Evolutionary conservation across 2,797 vertebrate species (phyloP).

Genomic region (Sebastes dallii): DNA sequence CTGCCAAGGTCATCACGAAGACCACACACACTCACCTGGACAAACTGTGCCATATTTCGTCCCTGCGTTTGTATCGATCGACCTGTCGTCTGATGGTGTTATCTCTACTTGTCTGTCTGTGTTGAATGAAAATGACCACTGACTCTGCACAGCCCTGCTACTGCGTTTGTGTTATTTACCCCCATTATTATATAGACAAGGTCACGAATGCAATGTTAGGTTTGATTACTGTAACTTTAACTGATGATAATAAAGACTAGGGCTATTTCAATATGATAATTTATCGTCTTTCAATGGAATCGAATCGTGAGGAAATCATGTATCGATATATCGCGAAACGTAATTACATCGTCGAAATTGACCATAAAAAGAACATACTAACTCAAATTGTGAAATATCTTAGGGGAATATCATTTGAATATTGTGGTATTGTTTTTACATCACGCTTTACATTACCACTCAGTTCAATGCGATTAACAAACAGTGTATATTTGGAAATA

Average conservation of each 20-base stretch:
- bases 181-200: not conserved
- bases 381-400: too few species aligned
- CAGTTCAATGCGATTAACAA: too few species aligned
- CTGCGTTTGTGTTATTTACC: not conserved
- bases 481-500: too few species aligned
- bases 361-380: too few species aligned
- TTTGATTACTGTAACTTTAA: not conserved
- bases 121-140: not conserved
- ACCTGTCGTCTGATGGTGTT: not conserved
- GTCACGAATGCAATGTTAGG: not conserved
- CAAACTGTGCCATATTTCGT: not conserved
- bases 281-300: too few species aligned
- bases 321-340: too few species aligned
- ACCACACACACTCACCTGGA: slow-evolving; percentile 19
- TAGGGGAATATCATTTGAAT: too few species aligned
- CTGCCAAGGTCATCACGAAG: slow-evolving; percentile 50
- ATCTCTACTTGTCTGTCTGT: not conserved
- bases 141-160: not conserved
- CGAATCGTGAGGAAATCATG: accelerated
- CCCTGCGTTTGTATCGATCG: not conserved
- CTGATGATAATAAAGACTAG: too few species aligned
- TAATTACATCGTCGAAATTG: too few species aligned
- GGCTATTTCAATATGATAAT: too few species aligned
- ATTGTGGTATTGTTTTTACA: too few species aligned
- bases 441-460: too few species aligned